Evolutionary conservation across 1,140 invertebrate species (phyloP).

Genomic region (Drosophila persimilis): DNA sequence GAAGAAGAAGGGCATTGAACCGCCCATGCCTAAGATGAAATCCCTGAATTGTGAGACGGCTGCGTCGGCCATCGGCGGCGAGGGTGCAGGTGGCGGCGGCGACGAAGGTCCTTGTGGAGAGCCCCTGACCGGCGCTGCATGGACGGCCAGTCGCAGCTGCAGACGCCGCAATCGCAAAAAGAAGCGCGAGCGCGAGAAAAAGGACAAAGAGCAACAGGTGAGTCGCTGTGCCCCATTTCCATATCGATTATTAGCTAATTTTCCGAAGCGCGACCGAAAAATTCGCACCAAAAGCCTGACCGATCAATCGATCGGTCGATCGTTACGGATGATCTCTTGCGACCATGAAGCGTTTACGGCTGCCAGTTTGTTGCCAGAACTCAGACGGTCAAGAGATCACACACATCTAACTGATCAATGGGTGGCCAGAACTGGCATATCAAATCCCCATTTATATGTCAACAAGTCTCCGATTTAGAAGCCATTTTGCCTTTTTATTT

Average conservation of each 20-base stretch:
- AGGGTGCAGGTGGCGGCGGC: background rate
- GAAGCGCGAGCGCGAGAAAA: constrained; percentile 77
- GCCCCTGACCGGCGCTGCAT: background rate
- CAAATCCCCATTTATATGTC: background rate
- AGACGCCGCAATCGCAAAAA: constrained; percentile 80
- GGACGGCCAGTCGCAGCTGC: constrained; percentile 66
- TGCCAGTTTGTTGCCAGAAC: too few species aligned
- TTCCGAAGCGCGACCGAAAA: background rate
- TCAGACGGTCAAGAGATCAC: too few species aligned
- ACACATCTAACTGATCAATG: too few species aligned
- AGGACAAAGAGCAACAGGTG: constrained; percentile 65
- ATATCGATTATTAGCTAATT: background rate
- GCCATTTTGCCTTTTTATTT: background rate
- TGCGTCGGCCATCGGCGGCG: constrained; percentile 11
- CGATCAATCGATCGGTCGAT: constrained; percentile 2
- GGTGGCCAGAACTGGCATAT: too few species aligned
- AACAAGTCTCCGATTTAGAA: background rate
- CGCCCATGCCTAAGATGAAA: constrained; percentile 78
- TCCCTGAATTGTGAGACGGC: constrained; percentile 24
- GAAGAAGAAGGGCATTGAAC: constrained; percentile 84
- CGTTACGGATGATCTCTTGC: too few species aligned
- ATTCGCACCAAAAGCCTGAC: too few species aligned
- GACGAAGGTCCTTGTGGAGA: constrained; percentile 12
- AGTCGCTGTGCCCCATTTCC: background rate
- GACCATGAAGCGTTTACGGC: too few species aligned